Evolutionary conservation across 2,888 invertebrate genomes (phyloP).

Genomic region (Cataglyphis cursor): DNA sequence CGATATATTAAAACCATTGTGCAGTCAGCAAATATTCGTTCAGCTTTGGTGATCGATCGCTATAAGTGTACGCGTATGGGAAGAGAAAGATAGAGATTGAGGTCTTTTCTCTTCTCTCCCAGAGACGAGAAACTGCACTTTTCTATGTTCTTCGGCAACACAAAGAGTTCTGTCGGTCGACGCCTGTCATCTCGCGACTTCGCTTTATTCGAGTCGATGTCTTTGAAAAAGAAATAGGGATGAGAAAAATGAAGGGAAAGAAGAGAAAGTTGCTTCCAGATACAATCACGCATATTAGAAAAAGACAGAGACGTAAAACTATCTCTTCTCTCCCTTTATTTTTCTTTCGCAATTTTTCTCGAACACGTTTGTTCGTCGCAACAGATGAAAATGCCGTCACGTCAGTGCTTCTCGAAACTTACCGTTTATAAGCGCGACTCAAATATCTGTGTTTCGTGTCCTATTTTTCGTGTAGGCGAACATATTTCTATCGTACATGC

Average conservation of each 20-base stretch:
- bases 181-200: background rate
- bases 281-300: background rate
- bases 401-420: background rate
- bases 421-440: background rate
- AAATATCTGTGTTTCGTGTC: background rate
- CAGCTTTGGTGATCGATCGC: constrained; percentile 21
- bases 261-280: background rate
- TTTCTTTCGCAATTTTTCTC: constrained; percentile 9
- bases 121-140: background rate
- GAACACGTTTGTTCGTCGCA: background rate
- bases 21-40: background rate
- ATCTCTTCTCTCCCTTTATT: background rate
- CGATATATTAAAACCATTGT: constrained; percentile 30
- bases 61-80: background rate
- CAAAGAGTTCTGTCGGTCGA: constrained; percentile 7
- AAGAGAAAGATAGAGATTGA: constrained; percentile 5
- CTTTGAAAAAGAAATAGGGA: constrained; percentile 9
- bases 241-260: background rate
- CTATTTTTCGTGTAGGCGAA: background rate
- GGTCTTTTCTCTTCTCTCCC: background rate
- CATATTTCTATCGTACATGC: background rate
- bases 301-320: background rate
- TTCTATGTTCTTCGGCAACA: constrained; percentile 15
- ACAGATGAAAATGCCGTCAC: constrained; percentile 3
- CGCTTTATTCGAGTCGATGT: constrained; percentile 29